Percentiles rank a stretch among this genome's conserved stretches.
These are phyloP conservation scores for Parauchenoglanis punctatus DNA, from an alignment of 2,797 vertebrate genomes.

Conservation along the genomic window DNA sequence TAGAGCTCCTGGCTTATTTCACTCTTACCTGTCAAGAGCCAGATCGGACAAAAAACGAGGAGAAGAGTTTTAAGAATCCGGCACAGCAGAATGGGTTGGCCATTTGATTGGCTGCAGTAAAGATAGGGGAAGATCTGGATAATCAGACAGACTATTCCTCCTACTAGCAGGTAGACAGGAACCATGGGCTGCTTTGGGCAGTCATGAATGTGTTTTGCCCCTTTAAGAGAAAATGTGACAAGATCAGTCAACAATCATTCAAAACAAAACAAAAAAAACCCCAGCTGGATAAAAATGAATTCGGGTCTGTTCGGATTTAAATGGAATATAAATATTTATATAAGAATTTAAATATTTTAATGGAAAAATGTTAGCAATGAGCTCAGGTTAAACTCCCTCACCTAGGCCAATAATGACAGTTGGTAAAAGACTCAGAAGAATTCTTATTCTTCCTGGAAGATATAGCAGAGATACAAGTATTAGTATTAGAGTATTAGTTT, in stretches of 20 bases:
- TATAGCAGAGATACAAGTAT: not conserved
- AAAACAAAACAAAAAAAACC: not conserved
- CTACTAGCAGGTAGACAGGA: slow-evolving; percentile 76
- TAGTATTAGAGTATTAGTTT: not conserved
- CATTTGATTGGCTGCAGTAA: slow-evolving; percentile 14
- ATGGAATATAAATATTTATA: not conserved
- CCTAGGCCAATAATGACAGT: slow-evolving; percentile 12
- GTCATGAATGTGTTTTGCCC: slow-evolving; percentile 64
- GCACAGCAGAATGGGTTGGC: not conserved
- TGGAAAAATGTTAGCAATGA: not conserved
- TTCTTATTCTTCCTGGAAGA: not conserved
- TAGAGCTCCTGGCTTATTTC: not conserved
- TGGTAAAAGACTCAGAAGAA: slow-evolving; percentile 12
- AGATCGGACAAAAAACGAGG: slow-evolving; percentile 28
- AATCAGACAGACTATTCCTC: slow-evolving; percentile 65
- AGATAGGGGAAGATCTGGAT: slow-evolving; percentile 45
- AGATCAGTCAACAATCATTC: not conserved
- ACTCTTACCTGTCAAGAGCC: slow-evolving; percentile 39
- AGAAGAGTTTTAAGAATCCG: slow-evolving; percentile 1
- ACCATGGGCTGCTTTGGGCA: slow-evolving; percentile 72
- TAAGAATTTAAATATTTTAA: not conserved
- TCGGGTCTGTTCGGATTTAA: not conserved
- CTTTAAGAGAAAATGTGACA: slow-evolving; percentile 55
- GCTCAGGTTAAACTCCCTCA: not conserved
- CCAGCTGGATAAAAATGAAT: not conserved